phyloP scores from a whole-genome alignment of 2,797 vertebrate genomes.

The Diglossa cyanea region DNA sequence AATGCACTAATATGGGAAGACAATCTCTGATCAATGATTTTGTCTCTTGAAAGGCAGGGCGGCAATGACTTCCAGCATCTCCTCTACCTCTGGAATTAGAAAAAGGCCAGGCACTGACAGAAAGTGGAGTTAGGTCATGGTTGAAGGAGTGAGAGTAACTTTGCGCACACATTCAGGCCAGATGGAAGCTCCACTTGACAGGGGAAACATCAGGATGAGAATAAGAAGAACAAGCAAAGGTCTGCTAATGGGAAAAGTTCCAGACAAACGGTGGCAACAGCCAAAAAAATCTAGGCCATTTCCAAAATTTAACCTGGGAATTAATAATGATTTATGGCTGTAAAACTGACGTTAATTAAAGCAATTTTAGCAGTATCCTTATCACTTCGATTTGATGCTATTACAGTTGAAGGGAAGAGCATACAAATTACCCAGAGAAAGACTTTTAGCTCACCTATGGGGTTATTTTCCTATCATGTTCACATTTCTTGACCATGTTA shows the following conservation, averaged over 20 bases:
- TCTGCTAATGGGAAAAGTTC: conserved; percentile 17
- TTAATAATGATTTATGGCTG: conserved; percentile 72
- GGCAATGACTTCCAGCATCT: not conserved
- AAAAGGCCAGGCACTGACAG: not conserved
- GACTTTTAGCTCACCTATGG: not conserved
- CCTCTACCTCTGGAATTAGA: not conserved
- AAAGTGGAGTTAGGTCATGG: not conserved
- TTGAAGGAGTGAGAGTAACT: conserved; percentile 1
- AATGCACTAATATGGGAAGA: not conserved
- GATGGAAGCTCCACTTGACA: conserved; percentile 42
- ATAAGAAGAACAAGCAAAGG: not conserved
- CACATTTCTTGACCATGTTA: conserved; percentile 4
- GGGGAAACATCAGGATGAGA: not conserved
- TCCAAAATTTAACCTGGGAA: conserved; percentile 62
- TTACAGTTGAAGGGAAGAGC: conserved; percentile 47
- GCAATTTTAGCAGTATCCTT: conserved; percentile 67
- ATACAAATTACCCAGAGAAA: conserved; percentile 60
- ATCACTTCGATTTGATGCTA: conserved; percentile 66
- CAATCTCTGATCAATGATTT: not conserved
- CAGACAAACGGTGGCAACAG: conserved; percentile 28
- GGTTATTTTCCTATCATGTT: not conserved
- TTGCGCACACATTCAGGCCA: not conserved
- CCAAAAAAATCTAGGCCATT: conserved; percentile 56
- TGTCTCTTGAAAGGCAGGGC: not conserved
- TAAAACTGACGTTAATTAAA: conserved; percentile 69